phyloP scores from a whole-genome alignment of 2,113 vertebrate genomes.

The Nansenia antarctica region DNA sequence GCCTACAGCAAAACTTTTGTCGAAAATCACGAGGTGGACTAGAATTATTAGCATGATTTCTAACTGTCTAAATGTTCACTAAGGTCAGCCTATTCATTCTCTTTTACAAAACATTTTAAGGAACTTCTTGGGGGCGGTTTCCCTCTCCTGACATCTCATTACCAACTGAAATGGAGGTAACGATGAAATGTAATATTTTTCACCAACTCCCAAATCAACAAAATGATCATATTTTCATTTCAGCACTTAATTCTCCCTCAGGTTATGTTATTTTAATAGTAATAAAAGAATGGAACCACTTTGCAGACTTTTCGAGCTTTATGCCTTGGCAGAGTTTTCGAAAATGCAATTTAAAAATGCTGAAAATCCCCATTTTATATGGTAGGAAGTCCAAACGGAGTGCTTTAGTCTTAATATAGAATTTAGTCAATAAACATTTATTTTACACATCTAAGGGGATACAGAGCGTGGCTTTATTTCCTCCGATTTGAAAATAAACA shows the following conservation, averaged over 20 bases:
- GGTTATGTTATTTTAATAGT: conserved; percentile 69
- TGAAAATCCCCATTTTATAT: conserved; percentile 60
- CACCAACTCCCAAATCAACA: conserved; percentile 69
- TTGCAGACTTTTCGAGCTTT: conserved; percentile 60
- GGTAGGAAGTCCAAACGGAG: conserved; percentile 56
- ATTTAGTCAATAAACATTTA: conserved; percentile 59
- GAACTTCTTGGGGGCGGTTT: too few species aligned
- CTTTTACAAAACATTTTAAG: conserved; percentile 68
- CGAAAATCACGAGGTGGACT: conserved; percentile 54
- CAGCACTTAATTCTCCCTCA: conserved; percentile 65
- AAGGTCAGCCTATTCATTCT: conserved; percentile 62
- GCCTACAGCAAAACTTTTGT: conserved; percentile 34
- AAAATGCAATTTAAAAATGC: conserved; percentile 54
- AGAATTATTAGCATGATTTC: conserved; percentile 48
- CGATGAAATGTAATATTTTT: conserved; percentile 60
- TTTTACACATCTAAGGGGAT: conserved; percentile 57
- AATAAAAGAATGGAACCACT: conserved; percentile 70
- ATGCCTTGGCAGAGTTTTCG: conserved; percentile 50
- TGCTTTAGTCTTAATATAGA: conserved; percentile 63
- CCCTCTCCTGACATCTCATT: conserved; percentile 65
- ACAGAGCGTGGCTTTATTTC: conserved; percentile 58
- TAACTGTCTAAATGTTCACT: conserved; percentile 40
- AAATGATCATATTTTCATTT: conserved; percentile 56
- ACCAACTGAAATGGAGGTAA: conserved; percentile 66
- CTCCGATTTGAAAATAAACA: conserved; percentile 52